Base-by-base conservation (phyloP, 2,797 vertebrate species). In the Leucoraja ocellata region DNA sequence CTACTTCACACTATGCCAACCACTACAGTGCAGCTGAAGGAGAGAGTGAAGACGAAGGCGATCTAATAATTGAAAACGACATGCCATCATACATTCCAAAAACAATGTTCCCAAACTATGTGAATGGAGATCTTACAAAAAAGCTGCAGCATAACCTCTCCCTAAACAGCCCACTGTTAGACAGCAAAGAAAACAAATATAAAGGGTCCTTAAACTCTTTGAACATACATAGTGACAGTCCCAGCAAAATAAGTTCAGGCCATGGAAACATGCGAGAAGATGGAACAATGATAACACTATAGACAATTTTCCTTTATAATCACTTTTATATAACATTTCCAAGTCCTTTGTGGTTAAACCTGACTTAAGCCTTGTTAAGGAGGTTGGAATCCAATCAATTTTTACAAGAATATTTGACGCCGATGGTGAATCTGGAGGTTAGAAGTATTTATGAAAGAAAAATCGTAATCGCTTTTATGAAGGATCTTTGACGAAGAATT, bases 41-140 rank as follows among this genome's bases (percentile, higher is more conserved):
- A 0, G 97, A 99, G 93, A 99, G 98, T 0, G 97, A 99, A 0
- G 98, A 99, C 1, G 98, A 99, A 2, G 96, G 96, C 0, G 98
- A 99, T 95, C 95, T 99, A 94, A 97, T 99, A 94, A 96, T 98
- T 5, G 98, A 99, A 96, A 98, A 96, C 0, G 97, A 97, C 95
- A 36, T 96, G 8, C 94, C 95, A 1, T 94, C 95, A 6, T 97
- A 96, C 78, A 94, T 96, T 73, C 95, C 96, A 0, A 93, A 95
- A 77, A 94, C 95, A 86, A 94, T 93, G 1, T 77, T 74, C 61
- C 86, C 79, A 32, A 93, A 86, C 25, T 96, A 95, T 93, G 93
- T 97, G 74, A 97, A 98, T 0, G 96, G 96, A 65, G 94, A 94
- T 93, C 94, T 95, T 0, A 61, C 95, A 0, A 95, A 96, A 95